Evolutionary conservation across 35 echinoderm and acorn worm genomes (phyloP).

Genomic region (Lytechinus pictus): DNA sequence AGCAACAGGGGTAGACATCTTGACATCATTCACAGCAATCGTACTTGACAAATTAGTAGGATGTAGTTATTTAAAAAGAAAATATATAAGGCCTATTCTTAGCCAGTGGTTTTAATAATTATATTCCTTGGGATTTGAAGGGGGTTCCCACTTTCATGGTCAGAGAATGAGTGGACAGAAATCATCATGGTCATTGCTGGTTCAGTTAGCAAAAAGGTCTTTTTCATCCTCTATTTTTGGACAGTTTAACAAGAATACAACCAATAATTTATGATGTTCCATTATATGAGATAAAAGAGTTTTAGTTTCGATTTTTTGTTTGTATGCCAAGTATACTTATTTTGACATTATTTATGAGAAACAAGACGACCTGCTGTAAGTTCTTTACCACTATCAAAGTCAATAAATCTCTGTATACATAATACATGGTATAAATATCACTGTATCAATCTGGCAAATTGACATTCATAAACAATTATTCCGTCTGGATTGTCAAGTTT

Average conservation of each 20-base stretch:
- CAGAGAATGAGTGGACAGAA: not conserved
- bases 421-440: not conserved
- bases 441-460: not conserved
- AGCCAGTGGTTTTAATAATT: not conserved
- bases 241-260: not conserved
- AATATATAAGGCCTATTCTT: not conserved
- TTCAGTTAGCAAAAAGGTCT: not conserved
- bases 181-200: not conserved
- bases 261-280: not conserved
- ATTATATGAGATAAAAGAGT: not conserved
- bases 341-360: conserved; percentile 20
- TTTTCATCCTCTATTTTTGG: not conserved
- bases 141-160: not conserved
- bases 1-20: not conserved
- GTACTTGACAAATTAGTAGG: not conserved
- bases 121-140: not conserved
- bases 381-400: not conserved
- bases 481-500: too few relatives aligned
- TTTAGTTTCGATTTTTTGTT: not conserved
- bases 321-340: not conserved
- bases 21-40: conserved; percentile 3
- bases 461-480: not conserved
- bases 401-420: not conserved
- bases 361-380: not conserved
- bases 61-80: conserved; percentile 7